Conservation (phyloP, 37 sponge, comb jelly and placozoan species). For the Mnemiopsis leidyi region DNA sequence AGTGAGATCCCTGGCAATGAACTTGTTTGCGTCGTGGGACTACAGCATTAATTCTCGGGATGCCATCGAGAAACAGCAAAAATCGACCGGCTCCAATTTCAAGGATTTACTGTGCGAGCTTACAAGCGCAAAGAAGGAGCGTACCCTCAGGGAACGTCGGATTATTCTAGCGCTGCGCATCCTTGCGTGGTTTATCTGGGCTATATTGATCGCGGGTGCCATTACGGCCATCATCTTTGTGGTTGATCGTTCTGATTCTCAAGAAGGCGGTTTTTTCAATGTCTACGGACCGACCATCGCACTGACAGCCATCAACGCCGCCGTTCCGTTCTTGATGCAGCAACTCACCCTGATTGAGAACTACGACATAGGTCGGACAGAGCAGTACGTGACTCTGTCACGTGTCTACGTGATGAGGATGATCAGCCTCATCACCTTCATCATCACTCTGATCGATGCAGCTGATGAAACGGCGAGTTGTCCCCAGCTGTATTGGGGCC, state of each 20-base stretch:
- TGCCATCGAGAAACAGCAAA: constrained; percentile 38
- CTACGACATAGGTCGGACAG: constrained; percentile 54
- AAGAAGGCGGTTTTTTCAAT: background rate
- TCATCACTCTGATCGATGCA: constrained; percentile 14
- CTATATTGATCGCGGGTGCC: constrained; percentile 34
- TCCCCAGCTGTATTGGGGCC: constrained; percentile 58
- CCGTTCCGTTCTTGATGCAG: constrained; percentile 60
- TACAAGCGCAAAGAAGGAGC: constrained; percentile 51
- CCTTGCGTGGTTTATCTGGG: constrained; percentile 57
- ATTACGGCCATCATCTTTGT: constrained; percentile 51
- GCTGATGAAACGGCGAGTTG: background rate
- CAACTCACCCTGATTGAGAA: constrained; percentile 30
- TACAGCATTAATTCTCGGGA: constrained; percentile 8
- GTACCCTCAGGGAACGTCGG: constrained; percentile 16
- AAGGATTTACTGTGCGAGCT: constrained; percentile 63
- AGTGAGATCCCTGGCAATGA: constrained; percentile 10
- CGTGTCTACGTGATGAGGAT: constrained; percentile 60
- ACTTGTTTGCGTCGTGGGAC: constrained; percentile 35
- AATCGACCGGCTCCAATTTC: constrained; percentile 51
- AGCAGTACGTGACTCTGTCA: constrained; percentile 45
- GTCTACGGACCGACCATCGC: constrained; percentile 62
- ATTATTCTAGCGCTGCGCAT: background rate
- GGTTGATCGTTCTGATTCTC: background rate
- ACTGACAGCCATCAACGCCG: constrained; percentile 44
- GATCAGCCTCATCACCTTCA: constrained; percentile 25